These are phyloP conservation scores for Macrotrachela quadricornifera DNA, from an alignment of 1,140 invertebrate species.

Conservation along the genomic window DNA sequence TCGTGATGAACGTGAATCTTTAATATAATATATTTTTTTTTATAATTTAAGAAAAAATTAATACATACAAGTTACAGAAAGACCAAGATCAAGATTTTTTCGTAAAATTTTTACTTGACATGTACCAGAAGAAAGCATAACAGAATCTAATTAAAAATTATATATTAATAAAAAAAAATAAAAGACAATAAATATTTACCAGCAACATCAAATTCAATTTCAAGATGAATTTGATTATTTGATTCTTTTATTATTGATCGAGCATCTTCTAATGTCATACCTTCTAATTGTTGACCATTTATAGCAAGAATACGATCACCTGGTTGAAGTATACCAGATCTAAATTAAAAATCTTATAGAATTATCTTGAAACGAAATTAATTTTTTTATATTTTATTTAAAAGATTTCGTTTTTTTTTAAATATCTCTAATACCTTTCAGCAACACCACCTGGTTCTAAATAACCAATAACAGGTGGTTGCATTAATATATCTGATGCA, in stretches of 20 bases:
- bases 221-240: conserved; percentile 32
- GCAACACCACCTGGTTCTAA: conserved; percentile 47
- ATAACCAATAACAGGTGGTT: conserved; percentile 36
- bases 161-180: not conserved
- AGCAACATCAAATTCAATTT: conserved; percentile 73
- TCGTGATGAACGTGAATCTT: too few relatives aligned
- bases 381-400: too few relatives aligned
- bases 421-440: conserved; percentile 34
- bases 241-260: conserved; percentile 31
- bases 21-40: too few relatives aligned
- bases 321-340: conserved; percentile 52
- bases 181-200: conserved; percentile 13
- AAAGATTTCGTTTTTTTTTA: too few relatives aligned
- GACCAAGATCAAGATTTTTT: conserved; percentile 49
- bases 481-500: not conserved
- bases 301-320: conserved; percentile 59
- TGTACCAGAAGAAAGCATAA: conserved; percentile 63
- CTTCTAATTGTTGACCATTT: conserved; percentile 40
- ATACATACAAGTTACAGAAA: conserved; percentile 53
- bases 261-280: conserved; percentile 32
- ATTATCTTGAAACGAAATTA: too few relatives aligned
- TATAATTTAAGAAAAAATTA: too few relatives aligned
- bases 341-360: too few relatives aligned
- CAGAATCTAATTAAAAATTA: conserved; percentile 41
- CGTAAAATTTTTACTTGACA: conserved; percentile 70